Evolutionary conservation across 2,888 invertebrate genomes (phyloP).

Genomic region (Diabrotica balteata): DNA sequence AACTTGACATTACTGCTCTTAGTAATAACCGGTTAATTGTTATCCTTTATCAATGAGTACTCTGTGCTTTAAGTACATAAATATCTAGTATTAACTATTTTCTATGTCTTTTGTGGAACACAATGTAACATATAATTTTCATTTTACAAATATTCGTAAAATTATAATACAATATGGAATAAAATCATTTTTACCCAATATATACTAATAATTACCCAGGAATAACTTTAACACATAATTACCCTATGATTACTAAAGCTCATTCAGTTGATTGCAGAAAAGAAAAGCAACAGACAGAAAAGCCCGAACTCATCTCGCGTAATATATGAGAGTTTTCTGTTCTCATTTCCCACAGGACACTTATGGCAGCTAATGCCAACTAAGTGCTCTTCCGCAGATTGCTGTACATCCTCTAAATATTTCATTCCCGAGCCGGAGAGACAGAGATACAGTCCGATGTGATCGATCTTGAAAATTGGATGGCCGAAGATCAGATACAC

Average conservation of each 20-base stretch:
- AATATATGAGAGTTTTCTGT: conserved; percentile 32
- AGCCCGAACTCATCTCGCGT: conserved; percentile 30
- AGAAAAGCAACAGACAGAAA: conserved; percentile 23
- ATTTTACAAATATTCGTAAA: too few relatives aligned
- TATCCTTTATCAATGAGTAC: too few relatives aligned
- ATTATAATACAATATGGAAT: too few relatives aligned
- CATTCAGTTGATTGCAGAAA: conserved; percentile 25
- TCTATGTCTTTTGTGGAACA: too few relatives aligned
- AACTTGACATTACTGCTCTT: too few relatives aligned
- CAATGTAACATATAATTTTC: too few relatives aligned
- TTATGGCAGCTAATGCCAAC: conserved; percentile 56
- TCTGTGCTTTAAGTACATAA: too few relatives aligned
- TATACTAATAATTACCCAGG: background rate
- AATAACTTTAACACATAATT: conserved; percentile 12
- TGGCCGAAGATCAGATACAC: conserved; percentile 51
- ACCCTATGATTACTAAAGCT: conserved; percentile 11
- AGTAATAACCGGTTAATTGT: too few relatives aligned
- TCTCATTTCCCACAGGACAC: conserved; percentile 34
- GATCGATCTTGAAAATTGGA: conserved; percentile 57
- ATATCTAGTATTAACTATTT: too few relatives aligned
- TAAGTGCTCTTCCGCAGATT: conserved; percentile 60
- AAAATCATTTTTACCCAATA: too few relatives aligned
- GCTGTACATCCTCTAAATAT: conserved; percentile 57
- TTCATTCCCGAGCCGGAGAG: conserved; percentile 53
- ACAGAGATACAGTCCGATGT: conserved; percentile 46